These are phyloP conservation scores for Epiblema foenella DNA, from an alignment of 2,888 invertebrate species.

Conservation along the genomic window DNA sequence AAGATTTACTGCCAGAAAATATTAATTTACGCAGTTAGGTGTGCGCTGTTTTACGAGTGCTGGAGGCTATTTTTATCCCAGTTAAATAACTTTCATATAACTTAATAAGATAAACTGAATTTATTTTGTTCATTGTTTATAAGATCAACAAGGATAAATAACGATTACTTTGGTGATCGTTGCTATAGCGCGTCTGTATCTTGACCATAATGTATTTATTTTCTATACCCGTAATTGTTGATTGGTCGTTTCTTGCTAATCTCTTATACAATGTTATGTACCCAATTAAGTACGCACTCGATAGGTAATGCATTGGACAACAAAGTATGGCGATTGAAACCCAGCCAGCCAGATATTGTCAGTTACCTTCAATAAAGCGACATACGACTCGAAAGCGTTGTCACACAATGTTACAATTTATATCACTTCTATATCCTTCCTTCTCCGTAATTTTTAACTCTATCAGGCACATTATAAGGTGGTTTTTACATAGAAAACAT, in stretches of 20 bases:
- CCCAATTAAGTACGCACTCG: neutral
- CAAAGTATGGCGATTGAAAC: neutral
- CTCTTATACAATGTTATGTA: neutral
- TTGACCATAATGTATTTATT: neutral
- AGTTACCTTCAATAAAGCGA: conserved; percentile 15
- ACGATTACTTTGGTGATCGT: neutral
- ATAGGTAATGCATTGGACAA: neutral
- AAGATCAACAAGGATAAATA: no score
- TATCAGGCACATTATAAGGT: neutral
- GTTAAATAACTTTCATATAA: neutral
- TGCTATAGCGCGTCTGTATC: neutral
- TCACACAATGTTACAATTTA: neutral
- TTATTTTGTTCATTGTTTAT: no score
- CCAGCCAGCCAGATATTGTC: conserved; percentile 1
- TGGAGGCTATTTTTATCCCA: conserved; percentile 3
- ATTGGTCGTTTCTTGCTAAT: neutral
- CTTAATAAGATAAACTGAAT: neutral
- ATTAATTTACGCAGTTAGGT: conserved; percentile 34
- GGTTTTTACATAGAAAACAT: neutral
- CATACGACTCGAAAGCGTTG: conserved; percentile 11
- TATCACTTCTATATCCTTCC: neutral
- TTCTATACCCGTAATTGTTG: no score
- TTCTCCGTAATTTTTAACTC: neutral
- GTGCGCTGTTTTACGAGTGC: neutral
- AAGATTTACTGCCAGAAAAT: conserved; percentile 38